Evolutionary conservation across 2,113 vertebrate species (phyloP).

Genomic region (Ariopsis seemanni): DNA sequence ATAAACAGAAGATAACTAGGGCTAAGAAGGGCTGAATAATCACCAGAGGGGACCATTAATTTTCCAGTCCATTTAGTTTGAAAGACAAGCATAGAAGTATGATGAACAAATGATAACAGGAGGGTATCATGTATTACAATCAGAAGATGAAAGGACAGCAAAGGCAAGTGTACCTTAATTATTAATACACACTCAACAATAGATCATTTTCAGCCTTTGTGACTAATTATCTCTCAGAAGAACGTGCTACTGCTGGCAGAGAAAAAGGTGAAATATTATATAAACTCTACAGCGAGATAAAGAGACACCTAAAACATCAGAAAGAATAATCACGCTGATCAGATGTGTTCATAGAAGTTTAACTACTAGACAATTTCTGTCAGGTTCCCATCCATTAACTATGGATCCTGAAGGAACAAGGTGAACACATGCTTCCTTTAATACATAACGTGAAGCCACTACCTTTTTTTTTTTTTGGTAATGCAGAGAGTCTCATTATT

Average conservation of each 20-base stretch:
- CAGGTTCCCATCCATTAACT: background rate
- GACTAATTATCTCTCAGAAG: slow-evolving; percentile 50
- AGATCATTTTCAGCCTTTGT: slow-evolving; percentile 25
- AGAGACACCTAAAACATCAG: background rate
- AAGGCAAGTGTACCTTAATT: slow-evolving; percentile 56
- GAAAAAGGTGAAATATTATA: slow-evolving; percentile 4
- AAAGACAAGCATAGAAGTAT: slow-evolving; percentile 23
- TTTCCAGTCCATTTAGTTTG: slow-evolving; percentile 57
- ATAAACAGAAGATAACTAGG: background rate
- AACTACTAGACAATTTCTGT: background rate
- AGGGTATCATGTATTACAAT: slow-evolving; percentile 42
- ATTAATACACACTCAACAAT: slow-evolving; percentile 38
- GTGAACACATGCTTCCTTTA: background rate
- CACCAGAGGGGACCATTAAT: slow-evolving; percentile 26
- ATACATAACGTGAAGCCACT: background rate
- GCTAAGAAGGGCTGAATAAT: slow-evolving; percentile 30
- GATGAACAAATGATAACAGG: slow-evolving; percentile 43
- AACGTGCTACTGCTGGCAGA: background rate
- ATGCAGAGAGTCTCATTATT: background rate
- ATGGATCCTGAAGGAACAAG: background rate
- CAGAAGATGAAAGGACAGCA: slow-evolving; percentile 32
- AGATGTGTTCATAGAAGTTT: background rate
- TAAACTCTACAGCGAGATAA: background rate
- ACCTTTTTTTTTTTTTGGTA: background rate
- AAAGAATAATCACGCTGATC: background rate